Evolutionary conservation across 1,140 invertebrate genomes (phyloP), one percentile per base, ranked within the genome.

Genomic region (Eupeodes corollae): DNA sequence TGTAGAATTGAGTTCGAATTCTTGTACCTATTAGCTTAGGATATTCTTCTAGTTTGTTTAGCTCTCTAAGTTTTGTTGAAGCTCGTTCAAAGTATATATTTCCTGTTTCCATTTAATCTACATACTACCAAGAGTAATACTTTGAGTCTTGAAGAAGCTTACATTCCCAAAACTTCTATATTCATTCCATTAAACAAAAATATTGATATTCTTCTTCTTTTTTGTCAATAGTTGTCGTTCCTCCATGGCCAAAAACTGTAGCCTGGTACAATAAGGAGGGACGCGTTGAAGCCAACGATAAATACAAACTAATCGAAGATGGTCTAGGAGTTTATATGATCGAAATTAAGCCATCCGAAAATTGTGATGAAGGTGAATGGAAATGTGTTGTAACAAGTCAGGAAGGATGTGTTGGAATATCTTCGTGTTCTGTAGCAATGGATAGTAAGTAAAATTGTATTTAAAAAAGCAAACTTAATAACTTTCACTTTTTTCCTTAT

Each of bases 221-320:
- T 60, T 37, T 49, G n/a, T n/a, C n/a, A n/a, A n/a, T n/a, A 83
- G 81, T 89, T 40, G 76, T 79, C 53, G 84, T 88, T 42, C 86
- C 86, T 34, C 86, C 87, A 3, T 88, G 84, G 84, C 86, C 86
- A 0, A 79, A 79, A 54, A 77, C 72, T 46, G 79, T 89, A 1
- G 71, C 75, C 3, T 91, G 88, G 88, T 91, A 88, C 69, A 90
- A 90, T 60, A 86, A 84, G 51, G 78, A 80, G 56, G 84, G 86
- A 1, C 75, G 79, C 38, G 75, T 89, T 18, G 79, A 86, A 40
- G 61, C 78, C 2, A 72, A 70, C 46, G 75, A 77, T 32, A 73
- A 70, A 47, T 88, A 88, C 57, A 79, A 82, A 50, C 65, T 82
- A 10, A 74, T 83, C 50, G 86, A 85, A 55, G 86, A 91, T 63